Conservation (phyloP, 1,140 invertebrate genomes). For the Pseudachorutes palmiensis region DNA sequence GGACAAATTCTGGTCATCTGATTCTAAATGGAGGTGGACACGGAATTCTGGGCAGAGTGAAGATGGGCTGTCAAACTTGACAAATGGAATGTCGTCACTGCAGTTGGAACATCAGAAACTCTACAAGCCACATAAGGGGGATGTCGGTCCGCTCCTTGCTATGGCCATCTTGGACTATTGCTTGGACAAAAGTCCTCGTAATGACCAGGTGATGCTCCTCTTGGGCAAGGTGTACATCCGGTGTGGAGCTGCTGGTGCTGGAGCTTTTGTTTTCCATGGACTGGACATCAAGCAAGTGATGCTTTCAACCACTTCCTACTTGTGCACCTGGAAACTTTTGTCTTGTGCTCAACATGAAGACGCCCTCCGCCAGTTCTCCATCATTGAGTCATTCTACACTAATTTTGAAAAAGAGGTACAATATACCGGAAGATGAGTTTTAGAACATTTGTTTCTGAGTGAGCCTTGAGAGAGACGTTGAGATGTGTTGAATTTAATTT, state of each 20-base stretch:
- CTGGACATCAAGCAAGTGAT: conserved; percentile 92
- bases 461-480: no score
- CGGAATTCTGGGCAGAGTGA: not conserved
- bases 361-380: conserved; percentile 56
- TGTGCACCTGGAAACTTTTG: conserved; percentile 64
- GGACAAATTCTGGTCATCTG: conserved; percentile 21
- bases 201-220: conserved; percentile 68
- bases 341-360: conserved; percentile 58
- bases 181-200: conserved; percentile 60
- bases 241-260: conserved; percentile 49
- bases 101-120: not conserved
- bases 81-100: not conserved
- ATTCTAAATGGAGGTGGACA: not conserved
- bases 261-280: conserved; percentile 40
- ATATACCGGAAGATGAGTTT: not conserved
- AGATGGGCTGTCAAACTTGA: not conserved
- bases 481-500: no score
- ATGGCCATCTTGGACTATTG: conserved; percentile 60
- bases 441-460: not conserved
- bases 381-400: conserved; percentile 74
- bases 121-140: conserved; percentile 4
- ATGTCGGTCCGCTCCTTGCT: conserved; percentile 38
- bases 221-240: conserved; percentile 62
- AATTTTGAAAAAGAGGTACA: conserved; percentile 75
- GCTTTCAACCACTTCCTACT: conserved; percentile 79